Base-by-base conservation (phyloP, 2,888 invertebrate species). In the Xestia xanthographa region DNA sequence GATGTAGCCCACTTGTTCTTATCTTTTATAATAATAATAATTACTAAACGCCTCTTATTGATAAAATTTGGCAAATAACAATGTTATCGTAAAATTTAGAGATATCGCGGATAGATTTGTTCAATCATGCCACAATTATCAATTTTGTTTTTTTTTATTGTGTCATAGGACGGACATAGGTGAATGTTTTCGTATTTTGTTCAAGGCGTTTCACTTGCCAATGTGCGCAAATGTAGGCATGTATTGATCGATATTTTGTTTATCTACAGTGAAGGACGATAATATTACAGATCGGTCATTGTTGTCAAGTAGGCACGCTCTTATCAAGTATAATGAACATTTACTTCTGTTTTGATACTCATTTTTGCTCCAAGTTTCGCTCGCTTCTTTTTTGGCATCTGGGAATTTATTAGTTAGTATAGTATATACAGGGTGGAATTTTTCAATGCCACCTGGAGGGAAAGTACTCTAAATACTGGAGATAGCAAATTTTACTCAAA, bases 11-110 rank as follows among this genome's bases (percentile, higher is more conserved):
- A 65, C 66, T 80, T 63, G 34, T 66, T 75, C 56, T 83, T 79
- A 88, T 86, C 88, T 80, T 58, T 76, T 20, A 60, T 63, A 63
- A 63, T 60, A 60, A 60, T 63, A 63, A 63, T 75, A 60, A 69
- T 62, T 66, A 68, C 56, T 71, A 53, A 71, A 72, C 66, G 56
- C 76, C 58, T 79, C 56, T 70, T 38, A 69, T 48, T 72, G 87
- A 92, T 91, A 90, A 89, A 72, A 79, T 69, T 74, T 83, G 74
- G 83, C 85, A 87, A 89, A 89, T 82, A 89, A 87, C 77, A 85
- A 77, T 74, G 26, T 86, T 89, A 90, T 90, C 89, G 79, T 45
- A 66, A 80, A 86, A 87, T 88, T 85, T 63, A 53, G 38, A 83
- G 84, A 82, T 86, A 90, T 77, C 71, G 50, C 26, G 26, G 66